These are phyloP conservation scores for Polietes domitor DNA, from an alignment of 2,888 invertebrate species.

Conservation along the genomic window DNA sequence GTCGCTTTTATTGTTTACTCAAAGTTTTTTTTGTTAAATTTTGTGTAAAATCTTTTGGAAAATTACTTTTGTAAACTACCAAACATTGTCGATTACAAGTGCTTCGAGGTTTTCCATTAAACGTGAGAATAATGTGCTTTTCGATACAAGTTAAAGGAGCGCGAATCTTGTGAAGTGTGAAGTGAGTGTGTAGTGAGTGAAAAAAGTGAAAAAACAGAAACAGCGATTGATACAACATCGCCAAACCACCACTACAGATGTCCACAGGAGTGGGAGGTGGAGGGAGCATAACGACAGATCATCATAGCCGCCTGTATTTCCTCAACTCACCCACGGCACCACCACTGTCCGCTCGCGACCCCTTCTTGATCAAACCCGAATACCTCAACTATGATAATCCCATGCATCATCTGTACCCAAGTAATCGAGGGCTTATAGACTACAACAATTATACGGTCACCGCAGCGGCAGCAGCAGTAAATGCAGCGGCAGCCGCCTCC, in stretches of 20 bases:
- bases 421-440: slow-evolving; percentile 77
- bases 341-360: slow-evolving; percentile 75
- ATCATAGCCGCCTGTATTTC: slow-evolving; percentile 78
- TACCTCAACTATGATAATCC: slow-evolving; percentile 79
- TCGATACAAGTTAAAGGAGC: slow-evolving; percentile 19
- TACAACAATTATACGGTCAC: slow-evolving; percentile 76
- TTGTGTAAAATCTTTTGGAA: slow-evolving; percentile 66
- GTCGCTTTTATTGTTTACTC: slow-evolving; percentile 80
- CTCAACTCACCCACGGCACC: slow-evolving; percentile 78
- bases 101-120: slow-evolving; percentile 26
- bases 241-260: slow-evolving; percentile 75
- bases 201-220: slow-evolving; percentile 39
- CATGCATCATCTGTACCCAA: slow-evolving; percentile 78
- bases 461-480: slow-evolving; percentile 73
- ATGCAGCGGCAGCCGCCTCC: slow-evolving; percentile 66
- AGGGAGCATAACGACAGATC: slow-evolving; percentile 79
- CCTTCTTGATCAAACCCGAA: slow-evolving; percentile 78
- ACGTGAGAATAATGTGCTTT: slow-evolving; percentile 40
- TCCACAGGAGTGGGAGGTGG: slow-evolving; percentile 80
- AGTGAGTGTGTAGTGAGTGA: slow-evolving; percentile 19
- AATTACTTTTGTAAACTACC: slow-evolving; percentile 55
- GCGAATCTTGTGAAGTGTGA: slow-evolving; percentile 31
- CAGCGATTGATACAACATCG: slow-evolving; percentile 71
- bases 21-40: slow-evolving; percentile 71
- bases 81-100: slow-evolving; percentile 43